Base-by-base conservation (phyloP, 1,140 invertebrate species). In the Reticulitermes speratus region DNA sequence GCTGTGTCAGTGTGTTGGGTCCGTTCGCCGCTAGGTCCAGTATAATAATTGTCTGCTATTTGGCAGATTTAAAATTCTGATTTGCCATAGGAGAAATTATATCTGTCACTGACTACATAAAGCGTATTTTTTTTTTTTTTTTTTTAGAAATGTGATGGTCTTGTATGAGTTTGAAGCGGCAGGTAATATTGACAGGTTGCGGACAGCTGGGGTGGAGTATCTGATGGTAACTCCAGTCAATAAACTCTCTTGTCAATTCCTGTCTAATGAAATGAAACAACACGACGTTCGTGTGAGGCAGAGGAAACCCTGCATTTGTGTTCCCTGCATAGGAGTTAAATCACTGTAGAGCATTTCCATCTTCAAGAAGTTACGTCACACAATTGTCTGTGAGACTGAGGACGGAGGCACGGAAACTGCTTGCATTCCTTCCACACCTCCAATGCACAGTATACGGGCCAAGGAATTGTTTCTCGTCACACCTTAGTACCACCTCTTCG, bases 101-200 rank as follows among this genome's bases (percentile, higher is more conserved):
- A 65, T 23, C 9, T 75, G 65, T 75, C 25, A 30, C 65, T 75
- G 11, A 75, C n/a, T 75, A 30, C 65, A 14, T 75, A 14, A 30
- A 11, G n/a, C n/a, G 65, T 30, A 25, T 75, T 75, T 75, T 65
- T 12, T 59, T 65, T 65, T 75, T 75, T 75, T 65, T 12, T 59
- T 65, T 65, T 75, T 30, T 11, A 30, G 19, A 55, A 75, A 8
- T n/a, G 3, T 9, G 25, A 75, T 25, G 65, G 65, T 75, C 65
- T 75, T 75, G n/a, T 8, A 30, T 30, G 9, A 75, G 25, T 75
- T 75, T 30, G 65, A 75, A 75, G n/a, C 65, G 7, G 25, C 25
- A 75, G 65, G 65, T 75, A 75, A 30, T 75, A n/a, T 75, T 25
- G 65, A 75, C 65, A 75, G 65, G 59, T 65, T n/a, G 59, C 65